Percentiles rank a stretch among this genome's conserved stretches.
Evolutionary conservation across 2,113 vertebrate genomes (phyloP).

Genomic region (Triplophysa siluroides): DNA sequence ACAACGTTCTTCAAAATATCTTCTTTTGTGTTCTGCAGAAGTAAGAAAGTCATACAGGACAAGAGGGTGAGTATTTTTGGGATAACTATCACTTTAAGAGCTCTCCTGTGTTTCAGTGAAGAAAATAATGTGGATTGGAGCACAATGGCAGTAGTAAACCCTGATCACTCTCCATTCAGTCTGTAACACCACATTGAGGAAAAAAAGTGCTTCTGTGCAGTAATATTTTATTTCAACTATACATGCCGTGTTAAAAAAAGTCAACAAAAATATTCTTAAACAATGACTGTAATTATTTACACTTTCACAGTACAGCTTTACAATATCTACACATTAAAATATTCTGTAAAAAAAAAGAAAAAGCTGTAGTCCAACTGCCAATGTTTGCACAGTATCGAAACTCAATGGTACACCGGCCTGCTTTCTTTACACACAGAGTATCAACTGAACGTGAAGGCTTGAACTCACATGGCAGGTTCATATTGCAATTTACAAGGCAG

Average conservation of each 20-base stretch:
- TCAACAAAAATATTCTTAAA: slow-evolving; percentile 74
- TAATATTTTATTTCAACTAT: slow-evolving; percentile 99
- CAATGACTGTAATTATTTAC: slow-evolving; percentile 96
- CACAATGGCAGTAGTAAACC: no score
- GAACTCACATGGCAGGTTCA: slow-evolving; percentile 83
- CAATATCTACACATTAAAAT: slow-evolving; percentile 97
- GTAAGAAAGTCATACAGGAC: no score
- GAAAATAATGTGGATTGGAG: neutral
- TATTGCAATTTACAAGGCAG: slow-evolving; percentile 97
- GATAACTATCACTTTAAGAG: no score
- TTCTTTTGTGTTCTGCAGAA: no score
- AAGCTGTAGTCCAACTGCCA: slow-evolving; percentile 85
- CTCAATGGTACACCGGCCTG: slow-evolving; percentile 72
- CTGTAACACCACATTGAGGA: neutral
- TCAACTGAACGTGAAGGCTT: slow-evolving; percentile 91
- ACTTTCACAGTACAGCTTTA: slow-evolving; percentile 99
- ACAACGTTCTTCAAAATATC: no score
- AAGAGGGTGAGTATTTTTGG: no score
- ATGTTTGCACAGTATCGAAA: slow-evolving; percentile 86
- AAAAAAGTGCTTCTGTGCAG: slow-evolving; percentile 69
- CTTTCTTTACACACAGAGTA: slow-evolving; percentile 86
- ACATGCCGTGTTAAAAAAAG: slow-evolving; percentile 99
- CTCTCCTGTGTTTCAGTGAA: neutral
- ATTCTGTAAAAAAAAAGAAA: slow-evolving; percentile 88
- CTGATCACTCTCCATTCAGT: no score